Evolutionary conservation across 2,888 invertebrate species (phyloP), one percentile per base, ranked within the genome.

Genomic region (Sarcophaga subvicina): DNA sequence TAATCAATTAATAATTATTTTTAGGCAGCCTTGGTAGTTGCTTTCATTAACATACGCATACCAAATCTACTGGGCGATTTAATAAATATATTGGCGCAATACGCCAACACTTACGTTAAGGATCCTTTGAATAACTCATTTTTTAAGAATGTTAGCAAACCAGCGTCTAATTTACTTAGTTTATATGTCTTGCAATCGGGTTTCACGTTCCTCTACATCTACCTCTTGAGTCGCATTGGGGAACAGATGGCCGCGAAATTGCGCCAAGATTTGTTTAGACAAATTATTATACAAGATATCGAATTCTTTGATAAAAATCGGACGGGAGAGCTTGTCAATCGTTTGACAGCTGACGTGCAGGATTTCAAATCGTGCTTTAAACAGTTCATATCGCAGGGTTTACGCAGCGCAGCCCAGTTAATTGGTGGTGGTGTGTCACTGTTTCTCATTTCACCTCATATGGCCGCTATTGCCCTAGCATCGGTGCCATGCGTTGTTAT

Each of bases 331-430:
- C 95, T 99, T 67, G 95, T 98, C 11, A 98, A 98, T 93, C 96
- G 98, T 90, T 94, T 99, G 87, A 98, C 98, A 45, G 96, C 97
- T 69, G 99, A 99, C 94, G 96, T 99, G 11, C 99, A 99, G 93
- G 99, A 99, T 91, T 99, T 99, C 92, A 99, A 99, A 94, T 98
- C 98, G 90, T 97, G 98, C 1, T 99, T 99, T 92, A 99, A 99
- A 92, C 96, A 97, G 91, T 97, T 97, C 37, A 96, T 99, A 69
- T 97, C 99, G 1, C 98, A 98, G 90, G 99, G 99, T 1, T 93
- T 99, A 49, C 94, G 98, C 82, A 98, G 98, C 70, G 93, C 95
- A 5, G 97, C 98, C 0, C 99, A 99, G 95, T 97, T 98, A 87
- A 91, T 95, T 2, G 94, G 93, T 20, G 94, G 94, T 64, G 90